A percentile compares a stretch with the other conserved stretches of the same genome.
These are phyloP conservation scores for Rhagonycha fulva DNA, from an alignment of 2,888 invertebrate species.

Conservation along the genomic window DNA sequence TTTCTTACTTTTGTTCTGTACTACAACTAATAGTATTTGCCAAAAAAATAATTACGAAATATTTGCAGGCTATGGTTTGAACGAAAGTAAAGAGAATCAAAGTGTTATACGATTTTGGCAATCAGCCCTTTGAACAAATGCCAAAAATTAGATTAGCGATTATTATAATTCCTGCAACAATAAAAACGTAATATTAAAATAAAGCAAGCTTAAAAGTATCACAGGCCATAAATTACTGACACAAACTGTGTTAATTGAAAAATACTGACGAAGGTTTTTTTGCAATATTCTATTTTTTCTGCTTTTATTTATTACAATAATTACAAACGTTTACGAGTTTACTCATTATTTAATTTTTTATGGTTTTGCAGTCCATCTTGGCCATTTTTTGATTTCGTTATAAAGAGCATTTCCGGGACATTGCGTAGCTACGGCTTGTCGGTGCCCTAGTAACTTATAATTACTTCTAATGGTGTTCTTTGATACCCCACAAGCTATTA, in stretches of 20 bases:
- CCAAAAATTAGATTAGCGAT: background rate
- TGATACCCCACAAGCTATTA: conserved; percentile 55
- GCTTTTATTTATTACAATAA: background rate
- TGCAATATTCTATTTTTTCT: background rate
- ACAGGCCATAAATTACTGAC: background rate
- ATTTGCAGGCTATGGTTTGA: background rate
- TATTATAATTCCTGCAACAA: background rate
- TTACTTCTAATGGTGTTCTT: conserved; percentile 51
- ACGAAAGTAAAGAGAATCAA: background rate
- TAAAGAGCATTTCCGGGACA: conserved; percentile 59
- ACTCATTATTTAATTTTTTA: background rate
- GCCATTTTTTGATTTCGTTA: conserved; percentile 58
- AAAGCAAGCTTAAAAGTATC: background rate
- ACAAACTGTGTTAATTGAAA: background rate
- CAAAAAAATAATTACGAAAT: background rate
- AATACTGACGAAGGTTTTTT: background rate
- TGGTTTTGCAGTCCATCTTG: conserved; percentile 38
- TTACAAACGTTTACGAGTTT: background rate
- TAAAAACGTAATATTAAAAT: background rate
- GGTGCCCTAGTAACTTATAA: conserved; percentile 56
- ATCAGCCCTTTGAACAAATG: background rate
- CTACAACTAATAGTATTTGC: background rate
- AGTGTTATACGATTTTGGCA: background rate
- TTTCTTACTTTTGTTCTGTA: conserved; percentile 5
- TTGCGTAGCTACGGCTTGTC: conserved; percentile 54